These are phyloP conservation scores for Lonchura striata DNA, from an alignment of 2,113 vertebrate genomes.

Conservation along the genomic window DNA sequence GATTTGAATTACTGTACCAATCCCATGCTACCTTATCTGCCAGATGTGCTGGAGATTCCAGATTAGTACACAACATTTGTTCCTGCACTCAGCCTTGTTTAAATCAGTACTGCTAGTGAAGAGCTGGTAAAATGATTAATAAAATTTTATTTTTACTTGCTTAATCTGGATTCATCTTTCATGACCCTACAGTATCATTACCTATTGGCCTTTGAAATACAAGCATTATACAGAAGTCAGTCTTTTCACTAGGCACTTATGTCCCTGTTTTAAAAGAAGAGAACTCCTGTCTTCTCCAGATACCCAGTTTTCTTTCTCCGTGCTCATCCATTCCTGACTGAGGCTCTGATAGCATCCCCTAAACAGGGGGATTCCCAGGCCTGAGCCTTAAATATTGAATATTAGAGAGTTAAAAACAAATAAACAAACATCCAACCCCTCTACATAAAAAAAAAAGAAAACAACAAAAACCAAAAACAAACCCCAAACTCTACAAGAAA, in stretches of 20 bases:
- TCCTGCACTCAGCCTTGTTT: background rate
- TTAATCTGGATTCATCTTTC: background rate
- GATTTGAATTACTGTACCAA: background rate
- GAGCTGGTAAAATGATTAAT: background rate
- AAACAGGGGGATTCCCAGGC: background rate
- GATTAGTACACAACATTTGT: background rate
- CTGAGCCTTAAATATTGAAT: background rate
- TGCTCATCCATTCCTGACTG: background rate
- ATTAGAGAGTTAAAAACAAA: background rate
- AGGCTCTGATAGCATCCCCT: background rate
- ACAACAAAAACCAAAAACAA: background rate
- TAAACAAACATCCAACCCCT: background rate
- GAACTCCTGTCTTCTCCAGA: background rate
- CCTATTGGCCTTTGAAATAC: background rate
- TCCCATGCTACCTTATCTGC: background rate
- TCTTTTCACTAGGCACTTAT: background rate
- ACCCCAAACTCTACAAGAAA: background rate
- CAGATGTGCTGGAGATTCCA: background rate
- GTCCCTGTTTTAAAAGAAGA: background rate
- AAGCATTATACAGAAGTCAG: background rate
- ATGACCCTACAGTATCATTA: background rate
- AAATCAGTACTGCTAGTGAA: background rate
- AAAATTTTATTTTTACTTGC: background rate
- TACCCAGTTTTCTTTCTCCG: background rate
- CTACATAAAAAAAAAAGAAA: background rate